These are phyloP conservation scores for Morpho achilles DNA, from an alignment of 2,888 invertebrate genomes.

Conservation along the genomic window DNA sequence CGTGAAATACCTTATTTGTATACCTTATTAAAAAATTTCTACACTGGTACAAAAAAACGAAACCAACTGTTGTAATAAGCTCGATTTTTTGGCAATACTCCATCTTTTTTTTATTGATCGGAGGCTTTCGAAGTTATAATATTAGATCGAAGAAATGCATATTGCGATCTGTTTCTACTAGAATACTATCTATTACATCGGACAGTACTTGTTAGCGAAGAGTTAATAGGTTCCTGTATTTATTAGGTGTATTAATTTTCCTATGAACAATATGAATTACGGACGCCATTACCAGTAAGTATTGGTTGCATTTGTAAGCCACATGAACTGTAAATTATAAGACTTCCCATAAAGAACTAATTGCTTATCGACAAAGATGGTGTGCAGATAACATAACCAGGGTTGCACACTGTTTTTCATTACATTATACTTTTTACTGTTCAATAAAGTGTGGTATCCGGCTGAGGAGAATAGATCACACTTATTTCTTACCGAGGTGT, in stretches of 20 bases:
- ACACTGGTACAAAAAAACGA: no score
- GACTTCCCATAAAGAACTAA: conserved; percentile 1
- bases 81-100: no score
- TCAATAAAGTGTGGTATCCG: no score
- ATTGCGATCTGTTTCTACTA: conserved; percentile 2
- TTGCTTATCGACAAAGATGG: background rate
- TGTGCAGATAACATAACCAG: no score
- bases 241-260: conserved; percentile 10
- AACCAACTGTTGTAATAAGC: no score
- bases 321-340: conserved; percentile 6
- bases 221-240: conserved; percentile 15
- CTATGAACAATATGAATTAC: conserved; percentile 12
- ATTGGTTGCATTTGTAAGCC: conserved; percentile 6
- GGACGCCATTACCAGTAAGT: background rate
- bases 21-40: background rate
- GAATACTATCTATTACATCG: conserved; percentile 11
- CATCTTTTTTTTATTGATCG: no score
- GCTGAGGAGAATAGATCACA: no score
- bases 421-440: no score
- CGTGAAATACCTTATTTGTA: no score
- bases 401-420: no score
- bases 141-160: background rate
- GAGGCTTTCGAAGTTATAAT: background rate
- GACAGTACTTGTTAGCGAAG: conserved; percentile 11
- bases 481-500: no score